Evolutionary conservation across 2,888 invertebrate species (phyloP).

Genomic region (Scelioninae gen. 2): DNA sequence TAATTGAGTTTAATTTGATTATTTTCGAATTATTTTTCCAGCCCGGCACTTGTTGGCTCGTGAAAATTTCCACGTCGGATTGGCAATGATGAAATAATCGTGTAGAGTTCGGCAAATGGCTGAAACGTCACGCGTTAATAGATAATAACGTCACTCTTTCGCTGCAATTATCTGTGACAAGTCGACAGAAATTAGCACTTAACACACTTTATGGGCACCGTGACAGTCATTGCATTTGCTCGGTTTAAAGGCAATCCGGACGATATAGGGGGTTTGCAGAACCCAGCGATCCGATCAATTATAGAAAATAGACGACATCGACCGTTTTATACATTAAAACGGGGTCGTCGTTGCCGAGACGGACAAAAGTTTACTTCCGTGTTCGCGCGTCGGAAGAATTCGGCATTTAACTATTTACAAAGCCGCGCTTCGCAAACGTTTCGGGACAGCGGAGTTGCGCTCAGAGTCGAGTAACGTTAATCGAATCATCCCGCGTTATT

Average conservation of each 20-base stretch:
- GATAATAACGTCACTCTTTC: constrained; percentile 57
- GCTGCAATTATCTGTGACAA: constrained; percentile 58
- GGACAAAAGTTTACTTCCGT: no score
- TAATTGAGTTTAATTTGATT: constrained; percentile 29
- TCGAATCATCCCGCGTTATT: no score
- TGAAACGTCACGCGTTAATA: constrained; percentile 52
- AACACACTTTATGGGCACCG: constrained; percentile 55
- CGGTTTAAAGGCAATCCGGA: constrained; percentile 29
- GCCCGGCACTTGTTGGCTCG: constrained; percentile 26
- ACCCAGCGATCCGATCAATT: constrained; percentile 44
- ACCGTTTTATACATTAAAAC: constrained; percentile 50
- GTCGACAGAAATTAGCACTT: constrained; percentile 58
- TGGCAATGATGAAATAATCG: constrained; percentile 52
- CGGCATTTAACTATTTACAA: no score
- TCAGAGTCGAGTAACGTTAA: no score
- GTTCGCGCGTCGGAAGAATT: no score
- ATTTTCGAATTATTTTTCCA: constrained; percentile 29
- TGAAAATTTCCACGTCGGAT: constrained; percentile 34
- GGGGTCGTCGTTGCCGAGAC: no score
- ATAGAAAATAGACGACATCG: constrained; percentile 50
- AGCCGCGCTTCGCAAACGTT: no score
- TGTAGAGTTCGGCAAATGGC: constrained; percentile 37
- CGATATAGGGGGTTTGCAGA: neutral
- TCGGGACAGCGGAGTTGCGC: no score
- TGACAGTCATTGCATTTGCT: constrained; percentile 60